A percentile compares a stretch with the other conserved stretches of the same genome.
These are phyloP conservation scores for Toxotes lorentzi DNA, from an alignment of 2,797 vertebrate species.

Conservation along the genomic window DNA sequence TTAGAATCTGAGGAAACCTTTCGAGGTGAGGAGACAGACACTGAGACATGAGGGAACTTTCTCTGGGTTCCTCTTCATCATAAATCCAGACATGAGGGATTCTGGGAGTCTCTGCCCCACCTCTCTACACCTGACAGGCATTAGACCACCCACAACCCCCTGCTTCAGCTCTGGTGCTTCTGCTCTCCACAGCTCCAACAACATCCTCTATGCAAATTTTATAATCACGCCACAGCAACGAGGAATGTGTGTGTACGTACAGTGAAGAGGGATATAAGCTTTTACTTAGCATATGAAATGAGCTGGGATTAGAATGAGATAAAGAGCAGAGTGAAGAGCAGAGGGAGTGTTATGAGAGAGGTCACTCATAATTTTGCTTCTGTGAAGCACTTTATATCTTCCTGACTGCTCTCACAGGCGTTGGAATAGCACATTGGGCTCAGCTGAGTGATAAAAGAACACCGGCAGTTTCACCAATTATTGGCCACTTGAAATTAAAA, in stretches of 20 bases:
- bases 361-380: slow-evolving; percentile 79
- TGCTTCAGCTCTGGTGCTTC: slow-evolving; percentile 47
- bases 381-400: slow-evolving; percentile 77
- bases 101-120: slow-evolving; percentile 66
- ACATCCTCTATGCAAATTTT: slow-evolving; percentile 80
- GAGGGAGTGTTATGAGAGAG: slow-evolving; percentile 71
- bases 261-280: slow-evolving; percentile 80
- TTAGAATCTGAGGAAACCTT: slow-evolving; percentile 63
- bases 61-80: slow-evolving; percentile 62
- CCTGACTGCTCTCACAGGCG: slow-evolving; percentile 70
- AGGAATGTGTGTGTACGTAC: slow-evolving; percentile 69
- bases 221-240: slow-evolving; percentile 76
- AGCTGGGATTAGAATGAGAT: slow-evolving; percentile 83
- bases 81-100: slow-evolving; percentile 60
- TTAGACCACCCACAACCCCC: slow-evolving; percentile 70
- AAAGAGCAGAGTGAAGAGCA: slow-evolving; percentile 76
- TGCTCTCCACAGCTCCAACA: slow-evolving; percentile 61
- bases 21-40: slow-evolving; percentile 42
- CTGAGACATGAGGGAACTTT: slow-evolving; percentile 54
- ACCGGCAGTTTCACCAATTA: slow-evolving; percentile 52
- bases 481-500: slow-evolving; percentile 68
- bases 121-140: slow-evolving; percentile 74
- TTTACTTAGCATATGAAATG: slow-evolving; percentile 86
- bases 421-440: slow-evolving; percentile 49
- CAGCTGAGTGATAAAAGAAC: slow-evolving; percentile 59